A percentile compares a stretch with the other conserved stretches of the same genome.
phyloP scores from a whole-genome alignment of 2,113 vertebrate genomes.

The Menidia beryllina region DNA sequence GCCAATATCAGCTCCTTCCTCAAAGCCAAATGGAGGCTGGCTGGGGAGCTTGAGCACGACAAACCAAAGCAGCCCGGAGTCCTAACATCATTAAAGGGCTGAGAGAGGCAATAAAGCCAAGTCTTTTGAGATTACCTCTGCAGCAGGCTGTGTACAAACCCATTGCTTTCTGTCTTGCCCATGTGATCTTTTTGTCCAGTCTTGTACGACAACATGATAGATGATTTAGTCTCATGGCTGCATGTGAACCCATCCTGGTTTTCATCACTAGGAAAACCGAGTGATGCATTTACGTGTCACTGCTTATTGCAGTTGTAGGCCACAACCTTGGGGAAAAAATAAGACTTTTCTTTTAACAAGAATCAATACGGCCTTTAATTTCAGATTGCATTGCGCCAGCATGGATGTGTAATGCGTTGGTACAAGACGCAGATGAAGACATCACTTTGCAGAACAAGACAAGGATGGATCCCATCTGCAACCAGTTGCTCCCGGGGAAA shows the following conservation, averaged over 20 bases:
- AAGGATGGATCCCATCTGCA: conserved; percentile 62
- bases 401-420: conserved; percentile 29
- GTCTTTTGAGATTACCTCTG: conserved; percentile 78
- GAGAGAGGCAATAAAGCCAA: conserved; percentile 80
- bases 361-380: conserved; percentile 53
- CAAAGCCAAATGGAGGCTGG: conserved; percentile 72
- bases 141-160: conserved; percentile 66
- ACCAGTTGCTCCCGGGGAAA: conserved; percentile 69
- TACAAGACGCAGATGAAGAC: conserved; percentile 44
- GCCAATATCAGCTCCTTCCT: conserved; percentile 73
- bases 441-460: conserved; percentile 42
- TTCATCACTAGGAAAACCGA: conserved; percentile 65
- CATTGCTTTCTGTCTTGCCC: conserved; percentile 58
- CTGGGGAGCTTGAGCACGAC: conserved; percentile 69
- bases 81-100: conserved; percentile 80
- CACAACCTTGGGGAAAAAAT: conserved; percentile 30
- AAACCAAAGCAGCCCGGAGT: conserved; percentile 75
- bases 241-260: conserved; percentile 54
- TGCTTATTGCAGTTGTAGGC: conserved; percentile 34
- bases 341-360: conserved; percentile 24
- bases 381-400: conserved; percentile 44
- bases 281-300: conserved; percentile 52
- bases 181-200: conserved; percentile 63
- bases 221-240: conserved; percentile 63
- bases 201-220: conserved; percentile 71